A percentile compares a stretch with the other conserved stretches of the same genome.
phyloP scores from a whole-genome alignment of 2,797 vertebrate genomes.

The Chelon auratus region DNA sequence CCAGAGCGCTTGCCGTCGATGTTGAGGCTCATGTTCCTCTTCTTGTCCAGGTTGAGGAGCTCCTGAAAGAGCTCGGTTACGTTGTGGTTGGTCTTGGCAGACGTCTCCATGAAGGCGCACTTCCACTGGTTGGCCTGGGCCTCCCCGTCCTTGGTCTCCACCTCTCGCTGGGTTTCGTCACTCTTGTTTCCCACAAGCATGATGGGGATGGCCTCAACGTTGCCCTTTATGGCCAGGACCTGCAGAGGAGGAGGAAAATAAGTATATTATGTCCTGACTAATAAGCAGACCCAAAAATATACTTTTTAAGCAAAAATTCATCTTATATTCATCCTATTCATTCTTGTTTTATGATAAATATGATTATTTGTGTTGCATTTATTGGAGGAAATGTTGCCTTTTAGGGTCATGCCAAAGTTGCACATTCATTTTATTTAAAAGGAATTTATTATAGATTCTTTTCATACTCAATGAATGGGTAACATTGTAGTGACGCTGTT shows the following conservation, averaged over 20 bases:
- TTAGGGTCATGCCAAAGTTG: too few species aligned
- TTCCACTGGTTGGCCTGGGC: conserved; percentile 95
- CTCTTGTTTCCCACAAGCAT: conserved; percentile 99
- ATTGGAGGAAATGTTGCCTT: too few species aligned
- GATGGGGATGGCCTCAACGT: conserved; percentile 94
- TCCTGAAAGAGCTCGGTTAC: conserved; percentile 98
- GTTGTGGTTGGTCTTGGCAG: conserved; percentile 98
- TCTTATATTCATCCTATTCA: too few species aligned
- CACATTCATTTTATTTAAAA: too few species aligned
- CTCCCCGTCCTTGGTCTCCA: conserved; percentile 93
- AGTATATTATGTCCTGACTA: not conserved
- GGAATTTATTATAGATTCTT: too few species aligned
- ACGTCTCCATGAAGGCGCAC: conserved; percentile 99
- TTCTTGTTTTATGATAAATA: too few species aligned
- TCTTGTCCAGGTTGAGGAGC: conserved; percentile 97
- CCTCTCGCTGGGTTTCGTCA: conserved; percentile 94
- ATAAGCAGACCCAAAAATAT: too few species aligned
- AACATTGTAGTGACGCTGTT: too few species aligned
- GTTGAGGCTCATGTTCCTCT: conserved; percentile 95
- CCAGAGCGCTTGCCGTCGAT: conserved; percentile 95
- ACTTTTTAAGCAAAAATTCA: too few species aligned
- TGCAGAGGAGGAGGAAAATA: conserved; percentile 30
- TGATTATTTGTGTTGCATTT: too few species aligned
- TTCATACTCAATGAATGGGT: too few species aligned
- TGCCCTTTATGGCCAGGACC: conserved; percentile 95